Evolutionary conservation across 64 coral and sea anemone species (phyloP), one percentile per base, ranked within the genome.

Genomic region (Montipora capricornis): DNA sequence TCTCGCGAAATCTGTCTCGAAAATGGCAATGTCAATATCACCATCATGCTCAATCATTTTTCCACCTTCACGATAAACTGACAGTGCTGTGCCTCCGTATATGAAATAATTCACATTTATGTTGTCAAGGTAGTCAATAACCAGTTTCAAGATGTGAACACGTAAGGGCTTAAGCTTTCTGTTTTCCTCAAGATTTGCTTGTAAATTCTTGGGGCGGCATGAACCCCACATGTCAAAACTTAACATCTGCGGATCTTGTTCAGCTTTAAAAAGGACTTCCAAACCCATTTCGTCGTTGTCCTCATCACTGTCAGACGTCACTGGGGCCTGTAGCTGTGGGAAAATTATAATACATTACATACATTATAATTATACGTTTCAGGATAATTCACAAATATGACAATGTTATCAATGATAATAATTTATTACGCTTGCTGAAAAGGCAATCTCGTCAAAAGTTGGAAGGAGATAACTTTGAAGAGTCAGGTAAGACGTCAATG

Each of bases 1-100:
- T 19, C 47, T 86, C 17, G 82, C 10, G 19, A 86, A 86, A 73
- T 86, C 82, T 68, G 81, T 68, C 61, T 86, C 82, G 5, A 86
- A 19, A 71, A 86, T 86, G 44, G 82, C 82, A 20, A 86, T 5
- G n/a, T 86, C 82, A 4, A 73, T 51, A 50, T 86, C 82, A 13
- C 16, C 19, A 20, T 86, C 82, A 19, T 86, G 82, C 45, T 86
- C 46, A n/a, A 86, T 86, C 17, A 86, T 86, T 86, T 71, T 86
- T 20, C 82, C 82, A 10, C 44, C 82, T 86, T 86, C 82, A 51
- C 82, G 82, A 86, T 86, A 86, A 70, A 86, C 82, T 6, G 82
- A 19, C 15, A 86, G 44, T 8, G 82, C 82, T 4, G 82, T 86
- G 45, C 82, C 82, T 9, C 82, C 82, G 47, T 71, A 86, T 49